These are phyloP conservation scores for Torymus aiolomorphi DNA, from an alignment of 2,888 invertebrate genomes.

Conservation along the genomic window DNA sequence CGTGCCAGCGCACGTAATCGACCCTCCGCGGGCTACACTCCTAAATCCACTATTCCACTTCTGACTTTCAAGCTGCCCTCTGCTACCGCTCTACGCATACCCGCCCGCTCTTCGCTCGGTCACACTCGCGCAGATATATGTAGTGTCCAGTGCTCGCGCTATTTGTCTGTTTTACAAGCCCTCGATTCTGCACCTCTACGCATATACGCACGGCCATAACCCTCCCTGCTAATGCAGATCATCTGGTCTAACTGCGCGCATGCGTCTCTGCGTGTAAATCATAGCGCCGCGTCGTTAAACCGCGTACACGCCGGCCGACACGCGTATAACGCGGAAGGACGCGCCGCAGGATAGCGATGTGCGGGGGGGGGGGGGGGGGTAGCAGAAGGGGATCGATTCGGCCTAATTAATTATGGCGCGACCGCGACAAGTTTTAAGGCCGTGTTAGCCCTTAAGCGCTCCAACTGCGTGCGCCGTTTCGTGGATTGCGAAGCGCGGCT, in stretches of 20 bases:
- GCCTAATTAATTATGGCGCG: slow-evolving; percentile 33
- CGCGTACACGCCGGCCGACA: slow-evolving; percentile 39
- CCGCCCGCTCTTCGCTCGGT: not conserved
- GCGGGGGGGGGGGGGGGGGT: not conserved
- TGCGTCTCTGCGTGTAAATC: slow-evolving; percentile 32
- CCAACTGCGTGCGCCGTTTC: too few species aligned
- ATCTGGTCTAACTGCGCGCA: slow-evolving; percentile 47
- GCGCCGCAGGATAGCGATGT: too few species aligned
- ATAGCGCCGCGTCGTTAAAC: slow-evolving; percentile 40
- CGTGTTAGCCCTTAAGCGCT: not conserved
- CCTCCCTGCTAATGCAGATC: slow-evolving; percentile 56
- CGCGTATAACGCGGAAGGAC: slow-evolving; percentile 3
- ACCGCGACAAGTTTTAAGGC: slow-evolving; percentile 14
- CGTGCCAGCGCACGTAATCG: too few species aligned
- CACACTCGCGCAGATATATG: not conserved
- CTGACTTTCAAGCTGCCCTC: too few species aligned
- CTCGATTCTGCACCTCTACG: slow-evolving; percentile 39
- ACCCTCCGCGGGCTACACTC: too few species aligned
- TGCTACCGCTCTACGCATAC: too few species aligned
- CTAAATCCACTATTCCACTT: too few species aligned
- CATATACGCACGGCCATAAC: slow-evolving; percentile 20
- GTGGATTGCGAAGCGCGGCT: too few species aligned
- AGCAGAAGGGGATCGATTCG: not conserved
- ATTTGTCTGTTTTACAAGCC: slow-evolving; percentile 55
- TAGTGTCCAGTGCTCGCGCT: slow-evolving; percentile 4